Evolutionary conservation across 2,113 vertebrate species (phyloP), one percentile per base, ranked within the genome.

Genomic region (Echinops telfairi): DNA sequence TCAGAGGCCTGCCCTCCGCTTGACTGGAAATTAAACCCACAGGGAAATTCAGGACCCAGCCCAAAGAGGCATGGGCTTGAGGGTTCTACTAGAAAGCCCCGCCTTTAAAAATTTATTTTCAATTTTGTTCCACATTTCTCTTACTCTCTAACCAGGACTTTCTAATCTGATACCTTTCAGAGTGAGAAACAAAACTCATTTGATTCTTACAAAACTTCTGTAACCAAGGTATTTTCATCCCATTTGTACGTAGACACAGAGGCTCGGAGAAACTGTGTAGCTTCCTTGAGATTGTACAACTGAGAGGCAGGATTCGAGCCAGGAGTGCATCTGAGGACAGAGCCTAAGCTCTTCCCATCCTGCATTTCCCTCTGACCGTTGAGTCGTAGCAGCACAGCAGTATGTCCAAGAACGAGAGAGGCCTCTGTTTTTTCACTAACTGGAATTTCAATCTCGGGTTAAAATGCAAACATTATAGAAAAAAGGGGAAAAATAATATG

Each of bases 371-470:
- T 64, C 36, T 22, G 64, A 90, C 71, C 33, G 22, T 64, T 29
- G 19, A 66, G 68, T 36, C 73, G 86, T n/a, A 3, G 23, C 31
- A 88, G 53, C 36, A 33, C 10, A 83, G 71, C 7, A 58, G 29
- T 78, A 84, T 36, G 82, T 89, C 93, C 81, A 83, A 75, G 9
- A 76, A 64, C 36, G 76, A 1, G 29, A 77, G 3, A 1, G 17
- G 12, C 53, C n/a, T 93, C 73, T 75, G 36, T 1, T 90, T 90
- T 92, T 76, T 96, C 93, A 83, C 47, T 92, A 91, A 93, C 94
- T 95, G 90, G 70, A 93, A 92, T 91, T 83, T 83, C 71, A 95
- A 60, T 85, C 86, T 77, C 79, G 53, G 83, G 85, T 79, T 92
- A 62, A 88, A 93, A 79, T 60, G 79, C 31, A 86, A 94, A 91